Conservation (phyloP, 1,140 invertebrate species). For the Vanessa tameamea region DNA sequence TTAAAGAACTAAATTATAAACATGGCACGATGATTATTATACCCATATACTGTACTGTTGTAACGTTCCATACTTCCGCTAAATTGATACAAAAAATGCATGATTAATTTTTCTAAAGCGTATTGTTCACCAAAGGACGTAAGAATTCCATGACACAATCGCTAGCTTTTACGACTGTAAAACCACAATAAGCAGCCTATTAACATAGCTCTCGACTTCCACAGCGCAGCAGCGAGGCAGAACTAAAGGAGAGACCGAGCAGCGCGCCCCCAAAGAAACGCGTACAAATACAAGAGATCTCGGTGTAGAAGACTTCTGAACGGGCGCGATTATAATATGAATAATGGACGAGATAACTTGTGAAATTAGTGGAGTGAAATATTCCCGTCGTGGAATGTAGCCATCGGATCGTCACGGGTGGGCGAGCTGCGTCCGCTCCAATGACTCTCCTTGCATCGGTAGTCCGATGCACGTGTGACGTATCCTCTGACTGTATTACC, state of each 20-base stretch:
- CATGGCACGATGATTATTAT: no score
- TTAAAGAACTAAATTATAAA: no score
- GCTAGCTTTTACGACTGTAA: neutral
- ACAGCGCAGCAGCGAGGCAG: constrained; percentile 77
- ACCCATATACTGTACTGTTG: no score
- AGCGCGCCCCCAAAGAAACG: constrained; percentile 66
- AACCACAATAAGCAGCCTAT: constrained; percentile 23
- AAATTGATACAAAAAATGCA: no score
- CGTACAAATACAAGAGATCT: constrained; percentile 76
- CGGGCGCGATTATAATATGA: constrained; percentile 6
- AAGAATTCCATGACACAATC: neutral
- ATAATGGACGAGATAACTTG: constrained; percentile 13
- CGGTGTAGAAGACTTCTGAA: constrained; percentile 67
- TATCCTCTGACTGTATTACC: neutral
- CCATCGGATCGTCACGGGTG: constrained; percentile 24
- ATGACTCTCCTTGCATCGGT: constrained; percentile 31
- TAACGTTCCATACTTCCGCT: no score
- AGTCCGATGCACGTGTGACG: constrained; percentile 14
- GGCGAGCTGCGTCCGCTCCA: constrained; percentile 20
- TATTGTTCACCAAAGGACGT: neutral
- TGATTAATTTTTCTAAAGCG: no score
- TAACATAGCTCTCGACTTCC: constrained; percentile 64
- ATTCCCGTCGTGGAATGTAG: constrained; percentile 12
- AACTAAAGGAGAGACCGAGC: constrained; percentile 61
- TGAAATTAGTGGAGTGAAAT: constrained; percentile 25